Evolutionary conservation across 1,140 invertebrate species (phyloP), one percentile per base, ranked within the genome.

Genomic region (Drosophila persimilis): DNA sequence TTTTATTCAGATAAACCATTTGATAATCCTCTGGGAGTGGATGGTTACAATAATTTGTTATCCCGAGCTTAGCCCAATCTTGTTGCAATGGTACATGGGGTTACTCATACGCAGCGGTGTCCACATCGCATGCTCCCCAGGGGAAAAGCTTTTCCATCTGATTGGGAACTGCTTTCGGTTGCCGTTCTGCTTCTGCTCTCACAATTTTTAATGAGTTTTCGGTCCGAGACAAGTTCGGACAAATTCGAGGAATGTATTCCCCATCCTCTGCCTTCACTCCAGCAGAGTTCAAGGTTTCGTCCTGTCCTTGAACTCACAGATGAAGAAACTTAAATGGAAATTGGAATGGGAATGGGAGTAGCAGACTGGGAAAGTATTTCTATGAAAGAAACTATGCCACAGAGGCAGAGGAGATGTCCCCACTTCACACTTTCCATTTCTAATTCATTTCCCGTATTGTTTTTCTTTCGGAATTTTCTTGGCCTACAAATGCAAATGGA

Each of bases 401-500:
- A 29, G 31, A 1, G 3, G 44, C 8, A 29, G 31, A 0, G 4
- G 44, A 7, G 24, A 31, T 5, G 20, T 9, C 13, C 31, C 52
- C 5, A 9, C 20, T 7, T 45, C 35, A 58, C 29, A 58, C n/a
- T 39, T 65, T 64, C 20, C 48, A 39, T 9, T 39, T 31, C 35
- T 41, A 24, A 59, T 50, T 45, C 20, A 43, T 73, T 73, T 53
- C n/a, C 11, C 13, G 26, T 41, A 17, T 57, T 57, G 47, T 43
- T 44, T 50, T 55, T 20, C 51, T 52, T 63, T 64, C 3, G 53
- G 17, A 24, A 64, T 57, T 61, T 15, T 7, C 13, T 17, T 39
- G 35, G 60, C 71, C 48, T 5, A 41, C 52, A 63, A 75, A 80
- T 80, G 77, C 77, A 80, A 80, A 80, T 80, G 52, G 41, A 54